Percentiles rank a stretch among this genome's conserved stretches.
phyloP scores from a whole-genome alignment of 2,888 invertebrate species.

The Lepidonotus clava region DNA sequence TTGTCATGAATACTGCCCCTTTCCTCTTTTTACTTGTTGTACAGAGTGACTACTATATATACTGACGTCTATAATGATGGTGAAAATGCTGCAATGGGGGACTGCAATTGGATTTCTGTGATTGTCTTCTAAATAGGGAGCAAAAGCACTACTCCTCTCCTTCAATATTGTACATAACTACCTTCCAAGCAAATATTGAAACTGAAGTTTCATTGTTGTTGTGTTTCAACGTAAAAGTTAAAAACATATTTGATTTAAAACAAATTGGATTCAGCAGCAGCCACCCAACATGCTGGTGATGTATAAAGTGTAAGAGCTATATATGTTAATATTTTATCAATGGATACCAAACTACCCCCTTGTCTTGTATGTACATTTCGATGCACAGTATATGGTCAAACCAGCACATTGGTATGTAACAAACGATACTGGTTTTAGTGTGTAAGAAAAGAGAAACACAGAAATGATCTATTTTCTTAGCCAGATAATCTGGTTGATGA shows the following conservation, averaged over 20 bases:
- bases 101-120: slow-evolving; percentile 45
- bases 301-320: no score
- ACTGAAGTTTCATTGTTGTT: slow-evolving; percentile 17
- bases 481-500: neutral
- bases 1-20: slow-evolving; percentile 24
- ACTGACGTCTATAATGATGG: slow-evolving; percentile 28
- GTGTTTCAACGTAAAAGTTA: neutral
- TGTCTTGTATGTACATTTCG: neutral
- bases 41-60: slow-evolving; percentile 37
- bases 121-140: slow-evolving; percentile 28
- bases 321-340: neutral
- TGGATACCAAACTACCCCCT: no score
- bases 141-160: slow-evolving; percentile 12
- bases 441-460: neutral
- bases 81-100: slow-evolving; percentile 36
- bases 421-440: neutral
- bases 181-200: slow-evolving; percentile 39
- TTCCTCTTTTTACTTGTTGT: slow-evolving; percentile 42
- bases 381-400: neutral
- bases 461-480: slow-evolving; percentile 24
- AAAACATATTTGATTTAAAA: neutral
- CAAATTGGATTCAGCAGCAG: no score
- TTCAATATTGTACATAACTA: slow-evolving; percentile 34
- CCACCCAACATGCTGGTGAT: no score
- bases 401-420: neutral